These are phyloP conservation scores for Drosophila kokeensis DNA, from an alignment of 2,888 invertebrate species.

Conservation along the genomic window DNA sequence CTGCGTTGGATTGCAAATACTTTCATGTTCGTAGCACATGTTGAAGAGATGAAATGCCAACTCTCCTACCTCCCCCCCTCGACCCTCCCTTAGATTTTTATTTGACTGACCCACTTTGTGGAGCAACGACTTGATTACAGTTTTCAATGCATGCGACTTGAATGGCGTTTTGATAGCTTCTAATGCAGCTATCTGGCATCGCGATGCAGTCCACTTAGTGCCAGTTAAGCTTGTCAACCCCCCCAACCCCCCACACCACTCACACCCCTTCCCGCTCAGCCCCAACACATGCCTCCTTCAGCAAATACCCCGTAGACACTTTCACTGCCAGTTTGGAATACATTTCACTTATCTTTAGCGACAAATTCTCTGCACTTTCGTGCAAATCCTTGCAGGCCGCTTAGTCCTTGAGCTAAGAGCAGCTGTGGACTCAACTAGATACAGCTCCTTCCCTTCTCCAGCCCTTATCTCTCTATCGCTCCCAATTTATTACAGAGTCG, in stretches of 20 bases:
- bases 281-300: not conserved
- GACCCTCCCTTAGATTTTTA: constrained; percentile 26
- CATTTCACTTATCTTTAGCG: constrained; percentile 59
- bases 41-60: constrained; percentile 13
- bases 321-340: constrained; percentile 66
- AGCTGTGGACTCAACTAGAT: constrained; percentile 38
- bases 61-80: not conserved
- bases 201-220: constrained; percentile 78
- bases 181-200: constrained; percentile 75
- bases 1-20: constrained; percentile 59
- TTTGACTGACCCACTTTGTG: constrained; percentile 73
- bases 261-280: not conserved
- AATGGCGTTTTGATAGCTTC: constrained; percentile 76
- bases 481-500: constrained; percentile 3
- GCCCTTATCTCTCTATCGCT: not conserved
- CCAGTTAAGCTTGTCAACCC: constrained; percentile 53
- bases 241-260: not conserved
- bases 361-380: constrained; percentile 44
- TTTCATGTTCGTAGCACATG: constrained; percentile 57
- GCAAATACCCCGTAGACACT: constrained; percentile 52
- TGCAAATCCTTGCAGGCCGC: constrained; percentile 62
- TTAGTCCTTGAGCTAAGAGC: constrained; percentile 60
- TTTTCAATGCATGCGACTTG: constrained; percentile 61
- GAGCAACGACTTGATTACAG: constrained; percentile 71
- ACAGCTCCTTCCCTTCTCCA: not conserved